phyloP scores from a whole-genome alignment of 2,113 vertebrate genomes.

The Fukomys damarensis region DNA sequence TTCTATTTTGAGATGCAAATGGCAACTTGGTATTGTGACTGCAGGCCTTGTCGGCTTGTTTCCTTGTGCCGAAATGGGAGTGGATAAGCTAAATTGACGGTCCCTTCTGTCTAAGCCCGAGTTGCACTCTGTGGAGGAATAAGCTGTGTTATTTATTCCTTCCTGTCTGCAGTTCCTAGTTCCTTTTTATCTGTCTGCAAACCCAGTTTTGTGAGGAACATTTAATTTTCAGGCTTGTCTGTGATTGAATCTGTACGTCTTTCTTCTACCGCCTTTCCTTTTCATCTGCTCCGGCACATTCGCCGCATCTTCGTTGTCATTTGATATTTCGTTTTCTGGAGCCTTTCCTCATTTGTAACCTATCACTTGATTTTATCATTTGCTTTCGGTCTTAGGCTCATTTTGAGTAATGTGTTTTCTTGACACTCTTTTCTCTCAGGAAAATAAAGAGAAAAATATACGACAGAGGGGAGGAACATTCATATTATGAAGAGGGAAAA shows the following conservation, averaged over 20 bases:
- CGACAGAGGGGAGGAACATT: not conserved
- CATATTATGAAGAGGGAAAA: conserved; percentile 54
- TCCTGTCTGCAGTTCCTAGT: conserved; percentile 21
- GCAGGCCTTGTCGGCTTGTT: not conserved
- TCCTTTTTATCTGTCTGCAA: conserved; percentile 60
- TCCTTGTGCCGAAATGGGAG: not conserved
- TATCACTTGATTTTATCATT: conserved; percentile 76
- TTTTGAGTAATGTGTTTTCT: conserved; percentile 71
- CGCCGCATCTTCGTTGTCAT: conserved; percentile 66
- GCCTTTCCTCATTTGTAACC: conserved; percentile 76
- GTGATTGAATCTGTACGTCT: conserved; percentile 61
- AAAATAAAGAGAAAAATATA: conserved; percentile 71
- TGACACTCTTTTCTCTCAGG: conserved; percentile 32
- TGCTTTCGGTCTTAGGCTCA: conserved; percentile 65
- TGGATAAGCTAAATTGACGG: conserved; percentile 51
- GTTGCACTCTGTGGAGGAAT: not conserved
- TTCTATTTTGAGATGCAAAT: not conserved
- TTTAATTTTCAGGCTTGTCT: conserved; percentile 70
- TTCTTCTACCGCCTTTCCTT: conserved; percentile 59
- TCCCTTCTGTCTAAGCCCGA: not conserved
- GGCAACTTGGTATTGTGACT: not conserved
- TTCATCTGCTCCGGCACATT: conserved; percentile 45
- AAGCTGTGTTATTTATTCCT: not conserved
- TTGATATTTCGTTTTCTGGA: conserved; percentile 67
- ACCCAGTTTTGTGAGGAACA: conserved; percentile 40